These are phyloP conservation scores for Rhopalosiphum padi DNA, from an alignment of 1,140 invertebrate species.

Conservation along the genomic window DNA sequence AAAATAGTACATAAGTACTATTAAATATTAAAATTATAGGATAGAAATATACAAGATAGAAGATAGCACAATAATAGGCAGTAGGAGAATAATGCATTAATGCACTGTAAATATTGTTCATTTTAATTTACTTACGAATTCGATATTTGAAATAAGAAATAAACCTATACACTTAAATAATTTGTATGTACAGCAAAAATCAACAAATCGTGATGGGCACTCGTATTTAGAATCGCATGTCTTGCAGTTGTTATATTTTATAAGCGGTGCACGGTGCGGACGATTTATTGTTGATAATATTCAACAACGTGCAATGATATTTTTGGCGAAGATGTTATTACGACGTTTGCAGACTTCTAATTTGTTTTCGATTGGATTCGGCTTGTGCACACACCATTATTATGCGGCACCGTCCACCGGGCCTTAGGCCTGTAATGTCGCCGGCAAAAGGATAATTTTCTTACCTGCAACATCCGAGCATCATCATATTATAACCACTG, in stretches of 20 bases:
- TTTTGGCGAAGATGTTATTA: not conserved
- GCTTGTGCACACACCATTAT: not conserved
- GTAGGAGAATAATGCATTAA: too few species aligned
- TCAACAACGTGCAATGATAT: not conserved
- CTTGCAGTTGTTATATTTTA: not conserved
- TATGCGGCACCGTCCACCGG: not conserved
- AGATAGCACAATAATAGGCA: too few species aligned
- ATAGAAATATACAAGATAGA: too few species aligned
- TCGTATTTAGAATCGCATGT: not conserved
- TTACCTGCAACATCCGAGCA: not conserved
- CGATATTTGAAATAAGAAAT: not conserved
- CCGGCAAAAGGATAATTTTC: constrained; percentile 31
- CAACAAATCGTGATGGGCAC: not conserved
- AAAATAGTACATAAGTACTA: too few species aligned
- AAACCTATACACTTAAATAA: not conserved
- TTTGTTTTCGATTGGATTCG: constrained; percentile 44
- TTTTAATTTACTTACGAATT: not conserved
- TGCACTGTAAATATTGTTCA: too few species aligned
- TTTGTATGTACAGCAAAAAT: not conserved
- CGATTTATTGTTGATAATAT: not conserved
- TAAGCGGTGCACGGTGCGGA: not conserved
- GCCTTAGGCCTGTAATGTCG: constrained; percentile 38
- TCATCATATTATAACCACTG: constrained; percentile 39
- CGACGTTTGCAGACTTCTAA: not conserved
- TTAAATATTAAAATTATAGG: too few species aligned